Base-by-base conservation (phyloP, 2,888 invertebrate genomes). In the Oasisia sp. region DNA sequence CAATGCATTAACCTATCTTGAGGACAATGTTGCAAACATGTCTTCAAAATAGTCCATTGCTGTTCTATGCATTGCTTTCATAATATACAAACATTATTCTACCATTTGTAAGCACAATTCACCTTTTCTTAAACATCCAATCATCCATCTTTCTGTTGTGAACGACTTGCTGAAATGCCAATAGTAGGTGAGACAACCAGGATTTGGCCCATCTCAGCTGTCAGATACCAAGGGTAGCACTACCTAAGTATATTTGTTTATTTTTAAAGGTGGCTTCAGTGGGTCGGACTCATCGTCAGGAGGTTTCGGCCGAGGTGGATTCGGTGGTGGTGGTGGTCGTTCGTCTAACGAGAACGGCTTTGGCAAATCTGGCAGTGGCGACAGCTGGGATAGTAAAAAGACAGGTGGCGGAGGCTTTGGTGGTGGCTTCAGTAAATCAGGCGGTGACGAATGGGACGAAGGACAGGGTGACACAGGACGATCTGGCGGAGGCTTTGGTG, bases 401-500 rank as follows among this genome's bases (percentile, higher is more conserved):
- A 38, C 3, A 7, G 92, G 92, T 0, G n/a, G 91, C 14, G 89
- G 92, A 32, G 92, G 91, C 27, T 38, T 74, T 32, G 92, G 92
- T 19, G 92, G 92, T 1, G n/a, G 91, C 12, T 44, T 91, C 38
- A 91, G 89, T 7, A 74, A 74, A 32, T 4, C 58, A 19, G 90
- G 89, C 38, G 89, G 92, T 89, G 74, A 74, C 50, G 93, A 44
- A 91, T 90, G 92, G 58, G 91, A 32, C 38, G 92, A 90, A 92
- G 91, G 89, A 0, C 45, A 91, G 5, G 32, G 50, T 0, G 50
- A 50, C 50, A 44, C 91, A 91, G 50, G 44, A 27, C 12, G 44
- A 32, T 91, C 91, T 14, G 91, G 91, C 91, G 90, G 56, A 32
- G 58, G 91, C 91, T 92, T 93, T 38, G 91, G 92, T 27, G 92